phyloP scores from a whole-genome alignment of 2,113 vertebrate species.

The Corvus hawaiiensis region DNA sequence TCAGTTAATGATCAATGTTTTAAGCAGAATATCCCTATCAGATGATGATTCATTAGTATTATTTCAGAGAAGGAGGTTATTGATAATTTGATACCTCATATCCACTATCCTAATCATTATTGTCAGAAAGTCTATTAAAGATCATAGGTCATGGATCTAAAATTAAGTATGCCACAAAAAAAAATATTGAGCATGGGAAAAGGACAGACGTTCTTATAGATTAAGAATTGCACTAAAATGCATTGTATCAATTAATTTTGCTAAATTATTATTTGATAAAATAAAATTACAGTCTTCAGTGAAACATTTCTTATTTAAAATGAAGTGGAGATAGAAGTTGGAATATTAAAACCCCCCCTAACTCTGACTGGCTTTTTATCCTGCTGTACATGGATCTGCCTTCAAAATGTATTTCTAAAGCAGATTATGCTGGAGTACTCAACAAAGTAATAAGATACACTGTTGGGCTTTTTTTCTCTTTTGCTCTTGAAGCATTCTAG shows the following conservation, averaged over 20 bases:
- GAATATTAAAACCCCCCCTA: neutral
- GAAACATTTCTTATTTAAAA: neutral
- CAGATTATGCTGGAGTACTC: neutral
- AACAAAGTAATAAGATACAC: neutral
- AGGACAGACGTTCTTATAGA: neutral
- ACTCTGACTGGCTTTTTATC: neutral
- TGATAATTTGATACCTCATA: conserved; percentile 51
- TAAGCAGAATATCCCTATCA: neutral
- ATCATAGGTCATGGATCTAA: conserved; percentile 61
- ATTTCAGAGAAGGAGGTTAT: conserved; percentile 40
- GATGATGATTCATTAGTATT: conserved; percentile 47
- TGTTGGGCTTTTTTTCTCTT: neutral
- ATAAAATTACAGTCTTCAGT: neutral
- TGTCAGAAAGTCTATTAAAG: conserved; percentile 72
- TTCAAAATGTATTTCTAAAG: neutral
- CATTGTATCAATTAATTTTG: neutral
- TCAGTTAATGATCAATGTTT: neutral
- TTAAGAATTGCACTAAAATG: neutral
- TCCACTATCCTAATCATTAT: conserved; percentile 62
- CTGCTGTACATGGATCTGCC: neutral
- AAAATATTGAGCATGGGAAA: neutral
- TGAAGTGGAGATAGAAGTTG: neutral
- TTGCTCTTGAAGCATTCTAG: neutral
- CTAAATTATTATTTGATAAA: neutral
- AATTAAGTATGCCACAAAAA: conserved; percentile 46